Evolutionary conservation across 2,888 invertebrate species (phyloP).

Genomic region (Nemotelus nigrinus): DNA sequence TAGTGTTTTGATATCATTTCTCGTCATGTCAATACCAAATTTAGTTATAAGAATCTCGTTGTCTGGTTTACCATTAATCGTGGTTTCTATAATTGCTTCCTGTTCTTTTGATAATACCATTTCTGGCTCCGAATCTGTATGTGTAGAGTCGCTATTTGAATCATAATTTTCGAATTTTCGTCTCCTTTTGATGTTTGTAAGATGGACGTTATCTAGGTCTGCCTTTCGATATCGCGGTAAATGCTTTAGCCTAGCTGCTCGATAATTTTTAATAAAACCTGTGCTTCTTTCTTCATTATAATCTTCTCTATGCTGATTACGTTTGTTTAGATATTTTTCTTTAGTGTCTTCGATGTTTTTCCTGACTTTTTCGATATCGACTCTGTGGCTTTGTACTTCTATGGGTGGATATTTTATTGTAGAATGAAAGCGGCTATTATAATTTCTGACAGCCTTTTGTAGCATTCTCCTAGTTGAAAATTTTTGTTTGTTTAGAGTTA

Average conservation of each 20-base stretch:
- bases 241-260: too few relatives aligned
- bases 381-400: constrained; percentile 46
- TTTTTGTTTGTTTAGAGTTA: constrained; percentile 27
- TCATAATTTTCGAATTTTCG: constrained; percentile 20
- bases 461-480: too few relatives aligned
- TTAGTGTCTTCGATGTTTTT: background rate
- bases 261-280: too few relatives aligned
- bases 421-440: constrained; percentile 51
- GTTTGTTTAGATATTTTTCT: too few relatives aligned
- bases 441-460: background rate
- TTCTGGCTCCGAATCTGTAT: too few relatives aligned
- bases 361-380: background rate
- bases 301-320: constrained; percentile 24
- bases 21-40: background rate
- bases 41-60: background rate
- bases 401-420: constrained; percentile 49
- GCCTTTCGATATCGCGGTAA: too few relatives aligned
- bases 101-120: background rate
- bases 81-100: background rate
- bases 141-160: too few relatives aligned
- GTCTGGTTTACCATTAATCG: background rate
- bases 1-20: background rate
- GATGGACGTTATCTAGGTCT: too few relatives aligned
- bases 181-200: background rate
- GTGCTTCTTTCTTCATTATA: background rate